A percentile compares a stretch with the other conserved stretches of the same genome.
Evolutionary conservation across 2,113 vertebrate species (phyloP).

Genomic region (Triplophysa siluroides): DNA sequence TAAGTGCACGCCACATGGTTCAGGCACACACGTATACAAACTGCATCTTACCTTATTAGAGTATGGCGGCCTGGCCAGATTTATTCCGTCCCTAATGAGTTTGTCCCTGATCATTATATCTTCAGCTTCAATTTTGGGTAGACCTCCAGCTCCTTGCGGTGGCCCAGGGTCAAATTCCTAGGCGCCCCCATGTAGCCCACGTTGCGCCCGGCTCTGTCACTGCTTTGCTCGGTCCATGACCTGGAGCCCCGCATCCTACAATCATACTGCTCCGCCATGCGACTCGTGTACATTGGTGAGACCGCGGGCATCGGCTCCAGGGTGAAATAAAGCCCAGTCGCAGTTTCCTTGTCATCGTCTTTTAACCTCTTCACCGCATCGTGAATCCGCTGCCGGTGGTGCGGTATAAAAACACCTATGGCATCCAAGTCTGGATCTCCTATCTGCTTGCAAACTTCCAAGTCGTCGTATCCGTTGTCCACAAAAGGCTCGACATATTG

Average conservation of each 20-base stretch:
- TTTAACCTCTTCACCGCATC: constrained; percentile 88
- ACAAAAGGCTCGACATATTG: constrained; percentile 95
- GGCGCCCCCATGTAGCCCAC: constrained; percentile 66
- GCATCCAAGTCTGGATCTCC: constrained; percentile 97
- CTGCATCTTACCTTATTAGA: constrained; percentile 88
- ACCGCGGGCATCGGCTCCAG: constrained; percentile 81
- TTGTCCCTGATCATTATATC: constrained; percentile 99
- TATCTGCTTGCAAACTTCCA: constrained; percentile 98
- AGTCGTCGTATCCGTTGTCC: constrained; percentile 96
- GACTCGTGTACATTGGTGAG: constrained; percentile 72
- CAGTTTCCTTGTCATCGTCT: constrained; percentile 84
- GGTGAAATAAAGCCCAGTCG: constrained; percentile 92
- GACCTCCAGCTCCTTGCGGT: constrained; percentile 77
- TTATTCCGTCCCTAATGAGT: constrained; percentile 89
- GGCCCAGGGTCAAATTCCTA: constrained; percentile 73
- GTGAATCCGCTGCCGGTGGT: constrained; percentile 88
- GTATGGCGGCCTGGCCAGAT: constrained; percentile 87
- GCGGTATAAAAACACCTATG: constrained; percentile 89
- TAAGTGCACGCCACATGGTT: neutral
- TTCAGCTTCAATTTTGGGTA: constrained; percentile 94
- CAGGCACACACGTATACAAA: neutral
- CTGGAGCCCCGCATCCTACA: constrained; percentile 72
- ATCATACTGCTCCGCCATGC: constrained; percentile 76
- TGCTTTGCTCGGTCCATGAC: constrained; percentile 74
- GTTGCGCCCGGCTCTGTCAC: constrained; percentile 62